Base-by-base conservation (phyloP, 2,113 vertebrate genomes). In the Neopipo cinnamomea region DNA sequence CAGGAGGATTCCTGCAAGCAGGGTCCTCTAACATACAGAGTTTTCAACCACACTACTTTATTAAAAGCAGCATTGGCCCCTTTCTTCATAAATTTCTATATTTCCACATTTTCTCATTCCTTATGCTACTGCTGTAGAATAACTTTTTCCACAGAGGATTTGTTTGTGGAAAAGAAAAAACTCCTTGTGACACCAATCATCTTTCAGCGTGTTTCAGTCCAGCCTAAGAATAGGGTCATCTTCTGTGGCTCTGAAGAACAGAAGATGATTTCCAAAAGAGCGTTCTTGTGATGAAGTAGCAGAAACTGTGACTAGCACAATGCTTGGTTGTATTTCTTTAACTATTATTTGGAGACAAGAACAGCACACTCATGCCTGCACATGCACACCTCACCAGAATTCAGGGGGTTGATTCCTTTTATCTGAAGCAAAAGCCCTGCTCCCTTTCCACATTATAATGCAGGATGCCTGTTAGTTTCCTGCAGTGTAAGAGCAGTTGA, bases 381-480 rank as follows among this genome's bases (percentile, higher is more conserved):
- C 62, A 25, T 6, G 15, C 28, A 65, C 74, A 78, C 44, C 58
- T 95, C 62, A 58, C 28, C 46, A 56, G 17, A 19, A 68, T 59
- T n/a, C 41, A 5, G 41, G 71, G 61, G 22, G 70, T 85, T 80
- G 71, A 68, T 58, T 89, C 87, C 84, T 96, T 98, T 93, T 55
- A 90, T 83, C 77, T 88, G 58, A 86, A 66, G 89, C 66, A 89
- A 71, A 49, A 91, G 42, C 70, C 27, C 17, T 81, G 61, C n/a
- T 94, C 85, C 92, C 44, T 95, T 92, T 94, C 44, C 67, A 49
- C 3, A 2, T 83, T 42, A 28, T 14, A 37, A 73, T 46, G 58
- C 47, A 93, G 52, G 52, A 77, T 80, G 73, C 35, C 75, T 91
- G 23, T 68, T 79, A 24, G 15, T 71, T 84, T 88, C 74, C 93